These are phyloP conservation scores for Hestina assimilis DNA, from an alignment of 1,140 invertebrate genomes.

Conservation along the genomic window DNA sequence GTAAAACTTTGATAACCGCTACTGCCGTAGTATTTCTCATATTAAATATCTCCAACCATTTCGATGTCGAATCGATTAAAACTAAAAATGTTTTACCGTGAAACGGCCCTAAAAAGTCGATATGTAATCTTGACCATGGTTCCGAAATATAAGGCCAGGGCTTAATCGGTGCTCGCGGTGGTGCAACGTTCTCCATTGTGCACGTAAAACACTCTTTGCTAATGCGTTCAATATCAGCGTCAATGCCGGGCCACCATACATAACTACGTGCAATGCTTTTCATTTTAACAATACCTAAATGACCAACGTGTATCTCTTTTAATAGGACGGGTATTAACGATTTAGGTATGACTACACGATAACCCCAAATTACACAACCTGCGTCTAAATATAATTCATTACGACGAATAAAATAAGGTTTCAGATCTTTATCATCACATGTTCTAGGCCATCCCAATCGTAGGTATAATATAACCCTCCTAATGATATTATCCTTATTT, in stretches of 20 bases:
- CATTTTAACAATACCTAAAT: constrained; percentile 20
- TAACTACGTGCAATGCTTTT: constrained; percentile 11
- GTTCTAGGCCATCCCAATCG: constrained; percentile 22
- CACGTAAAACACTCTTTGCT: constrained; percentile 3
- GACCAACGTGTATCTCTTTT: constrained; percentile 23
- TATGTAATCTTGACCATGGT: constrained; percentile 17
- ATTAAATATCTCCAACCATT: constrained; percentile 28
- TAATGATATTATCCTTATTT: constrained; percentile 8
- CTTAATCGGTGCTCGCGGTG: constrained; percentile 8
- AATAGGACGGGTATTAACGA: constrained; percentile 4
- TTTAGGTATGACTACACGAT: constrained; percentile 24
- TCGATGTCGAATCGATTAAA: constrained; percentile 18
- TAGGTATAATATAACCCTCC: constrained; percentile 18
- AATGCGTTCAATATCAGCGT: constrained; percentile 14
- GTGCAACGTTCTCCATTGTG: neutral
- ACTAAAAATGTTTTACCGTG: constrained; percentile 21
- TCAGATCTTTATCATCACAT: neutral
- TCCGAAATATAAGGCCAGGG: constrained; percentile 13
- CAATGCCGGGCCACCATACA: constrained; percentile 21
- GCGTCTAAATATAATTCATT: constrained; percentile 35
- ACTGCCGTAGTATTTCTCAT: constrained; percentile 23
- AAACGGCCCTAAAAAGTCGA: constrained; percentile 24
- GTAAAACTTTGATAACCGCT: constrained; percentile 23
- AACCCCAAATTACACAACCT: constrained; percentile 34
- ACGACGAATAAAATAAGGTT: constrained; percentile 19